Evolutionary conservation across 2,888 invertebrate genomes (phyloP).

Genomic region (Choreutis nemorana): DNA sequence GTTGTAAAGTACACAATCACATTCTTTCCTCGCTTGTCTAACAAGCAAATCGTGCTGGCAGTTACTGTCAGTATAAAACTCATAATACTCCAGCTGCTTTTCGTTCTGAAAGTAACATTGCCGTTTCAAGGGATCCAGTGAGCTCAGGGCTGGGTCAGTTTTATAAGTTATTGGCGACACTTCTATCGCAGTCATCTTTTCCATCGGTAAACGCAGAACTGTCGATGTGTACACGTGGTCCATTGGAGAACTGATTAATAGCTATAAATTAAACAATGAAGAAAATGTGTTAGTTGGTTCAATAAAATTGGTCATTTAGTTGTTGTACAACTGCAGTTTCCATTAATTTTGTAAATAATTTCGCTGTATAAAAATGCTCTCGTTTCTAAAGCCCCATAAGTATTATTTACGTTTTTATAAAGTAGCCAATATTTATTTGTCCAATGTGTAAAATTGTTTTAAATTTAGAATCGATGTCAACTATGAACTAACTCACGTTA

Average conservation of each 20-base stretch:
- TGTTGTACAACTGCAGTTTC: no score
- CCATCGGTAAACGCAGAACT: conserved; percentile 50
- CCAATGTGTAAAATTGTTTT: no score
- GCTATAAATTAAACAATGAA: conserved; percentile 23
- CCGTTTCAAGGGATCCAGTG: conserved; percentile 32
- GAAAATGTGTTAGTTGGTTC: no score
- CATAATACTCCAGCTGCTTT: conserved; percentile 35
- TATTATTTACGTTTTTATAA: no score
- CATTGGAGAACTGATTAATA: conserved; percentile 46
- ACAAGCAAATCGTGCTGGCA: conserved; percentile 62
- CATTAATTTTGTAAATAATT: no score
- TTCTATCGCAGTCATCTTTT: conserved; percentile 50
- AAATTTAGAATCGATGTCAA: no score
- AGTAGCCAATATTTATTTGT: neutral
- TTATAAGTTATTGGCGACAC: conserved; percentile 49
- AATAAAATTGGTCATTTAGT: no score
- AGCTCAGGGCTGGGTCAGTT: conserved; percentile 35
- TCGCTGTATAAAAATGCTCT: no score
- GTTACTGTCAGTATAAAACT: conserved; percentile 61
- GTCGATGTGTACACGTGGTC: conserved; percentile 52
- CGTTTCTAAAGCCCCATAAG: no score
- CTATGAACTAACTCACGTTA: conserved; percentile 33
- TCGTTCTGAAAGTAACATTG: conserved; percentile 57
- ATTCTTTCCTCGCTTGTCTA: conserved; percentile 41
- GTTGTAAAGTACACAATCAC: conserved; percentile 50